These are phyloP conservation scores for Alethe diademata DNA, from an alignment of 2,113 vertebrate genomes.

Conservation along the genomic window DNA sequence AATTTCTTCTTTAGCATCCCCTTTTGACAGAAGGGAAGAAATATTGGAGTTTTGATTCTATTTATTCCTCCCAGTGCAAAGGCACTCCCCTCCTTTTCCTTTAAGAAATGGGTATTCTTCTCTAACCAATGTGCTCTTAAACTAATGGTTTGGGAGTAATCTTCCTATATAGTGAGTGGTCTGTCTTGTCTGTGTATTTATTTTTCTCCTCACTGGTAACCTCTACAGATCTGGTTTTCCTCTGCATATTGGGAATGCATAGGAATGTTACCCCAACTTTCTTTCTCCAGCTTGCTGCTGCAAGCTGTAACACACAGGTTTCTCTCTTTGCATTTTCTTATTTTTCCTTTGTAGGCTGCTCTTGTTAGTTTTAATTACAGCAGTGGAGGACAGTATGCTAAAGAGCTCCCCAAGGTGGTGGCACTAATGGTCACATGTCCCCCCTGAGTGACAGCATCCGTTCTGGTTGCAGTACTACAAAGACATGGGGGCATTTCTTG, in stretches of 20 bases:
- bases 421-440: conserved; percentile 57
- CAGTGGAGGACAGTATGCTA: conserved; percentile 61
- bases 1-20: not conserved
- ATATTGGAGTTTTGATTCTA: not conserved
- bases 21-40: not conserved
- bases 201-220: not conserved
- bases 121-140: not conserved
- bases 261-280: conserved; percentile 30
- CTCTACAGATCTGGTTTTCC: not conserved
- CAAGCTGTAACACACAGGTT: not conserved
- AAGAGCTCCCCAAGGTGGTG: conserved; percentile 60
- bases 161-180: not conserved
- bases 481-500: conserved; percentile 55
- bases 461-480: conserved; percentile 57
- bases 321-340: conserved; percentile 39
- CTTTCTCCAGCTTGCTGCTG: not conserved
- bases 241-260: not conserved
- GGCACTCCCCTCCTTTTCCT: not conserved
- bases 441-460: conserved; percentile 63
- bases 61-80: not conserved
- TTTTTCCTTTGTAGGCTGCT: conserved; percentile 54
- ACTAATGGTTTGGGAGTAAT: not conserved
- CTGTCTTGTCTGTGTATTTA: not conserved
- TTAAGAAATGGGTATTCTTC: not conserved
- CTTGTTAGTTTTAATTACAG: conserved; percentile 69